Conservation (phyloP, 2,888 invertebrate genomes). For the Cantharis rufa region DNA sequence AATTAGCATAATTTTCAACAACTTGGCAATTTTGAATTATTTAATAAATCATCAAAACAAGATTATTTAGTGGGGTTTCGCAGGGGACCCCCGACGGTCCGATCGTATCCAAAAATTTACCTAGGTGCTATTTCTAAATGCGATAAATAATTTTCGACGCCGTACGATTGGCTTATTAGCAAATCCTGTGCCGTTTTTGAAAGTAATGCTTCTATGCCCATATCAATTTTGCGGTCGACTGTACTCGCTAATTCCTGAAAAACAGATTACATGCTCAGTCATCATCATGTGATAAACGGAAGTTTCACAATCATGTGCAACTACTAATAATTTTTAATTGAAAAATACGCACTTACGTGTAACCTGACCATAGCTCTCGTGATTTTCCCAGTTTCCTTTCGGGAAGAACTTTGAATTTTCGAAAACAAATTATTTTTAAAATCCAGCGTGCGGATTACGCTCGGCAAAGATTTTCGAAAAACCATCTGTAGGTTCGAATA, state of each 20-base stretch:
- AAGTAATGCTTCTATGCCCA: neutral
- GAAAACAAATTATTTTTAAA: constrained; percentile 7
- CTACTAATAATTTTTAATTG: neutral
- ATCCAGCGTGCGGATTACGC: constrained; percentile 12
- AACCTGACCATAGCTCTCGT: neutral
- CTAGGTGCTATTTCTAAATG: neutral
- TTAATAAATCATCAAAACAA: neutral
- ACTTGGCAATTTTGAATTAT: neutral
- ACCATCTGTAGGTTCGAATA: constrained; percentile 16
- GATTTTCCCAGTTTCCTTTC: neutral
- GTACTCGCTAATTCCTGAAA: neutral
- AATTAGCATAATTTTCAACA: neutral
- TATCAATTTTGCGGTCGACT: neutral
- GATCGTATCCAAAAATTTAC: neutral
- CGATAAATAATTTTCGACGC: neutral
- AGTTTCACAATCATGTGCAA: neutral
- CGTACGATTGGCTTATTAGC: neutral
- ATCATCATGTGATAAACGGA: neutral
- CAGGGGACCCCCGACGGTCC: neutral
- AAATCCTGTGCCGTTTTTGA: neutral
- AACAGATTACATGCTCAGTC: neutral
- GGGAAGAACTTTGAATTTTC: neutral
- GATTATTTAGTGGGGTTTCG: neutral
- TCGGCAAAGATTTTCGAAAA: constrained; percentile 16
- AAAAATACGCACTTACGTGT: neutral